Evolutionary conservation across 2,888 invertebrate species (phyloP), one percentile per base, ranked within the genome.

Genomic region (Xestia ashworthii): DNA sequence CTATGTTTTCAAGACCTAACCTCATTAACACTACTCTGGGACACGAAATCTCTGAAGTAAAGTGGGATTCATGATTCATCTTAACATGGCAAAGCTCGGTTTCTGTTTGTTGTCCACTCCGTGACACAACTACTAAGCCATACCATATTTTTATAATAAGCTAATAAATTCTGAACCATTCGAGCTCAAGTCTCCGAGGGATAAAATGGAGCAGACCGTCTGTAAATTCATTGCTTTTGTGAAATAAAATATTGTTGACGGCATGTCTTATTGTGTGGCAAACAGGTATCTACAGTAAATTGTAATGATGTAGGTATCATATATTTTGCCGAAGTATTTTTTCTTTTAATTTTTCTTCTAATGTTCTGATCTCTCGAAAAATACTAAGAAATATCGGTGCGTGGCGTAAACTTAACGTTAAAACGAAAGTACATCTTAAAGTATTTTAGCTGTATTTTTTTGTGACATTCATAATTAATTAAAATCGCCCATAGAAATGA

Each of bases 131-230:
- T 41, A 55, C 25, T 41, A 60, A 60, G 53, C 67, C 14, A 74
- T 32, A 41, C 32, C 53, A 67, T 55, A 73, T 80, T 67, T 62
- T 80, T 79, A 62, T 67, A 67, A 67, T 67, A 74, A 67, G 48
- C 48, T 55, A 64, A 75, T 75, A 64, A 65, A 75, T 81, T 80
- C 75, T 69, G n/a, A 64, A 74, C 38, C 81, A 64, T 67, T 50
- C 66, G 66, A 9, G 22, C 44, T 58, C 8, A 65, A 58, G 73
- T 67, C 73, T 53, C 60, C 5, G 55, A 22, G 68, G 53, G 50
- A 67, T 65, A 44, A 46, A 58, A 80, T 80, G 25, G 66, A 60
- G 14, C 53, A 48, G 53, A 79, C 55, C 41, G 72, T 79, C 60
- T 73, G 25, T 32, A 32, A 80, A 53, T 44, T 80, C 68, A 38